Conservation (phyloP, 2,797 vertebrate genomes). For the Scleropages formosus region DNA sequence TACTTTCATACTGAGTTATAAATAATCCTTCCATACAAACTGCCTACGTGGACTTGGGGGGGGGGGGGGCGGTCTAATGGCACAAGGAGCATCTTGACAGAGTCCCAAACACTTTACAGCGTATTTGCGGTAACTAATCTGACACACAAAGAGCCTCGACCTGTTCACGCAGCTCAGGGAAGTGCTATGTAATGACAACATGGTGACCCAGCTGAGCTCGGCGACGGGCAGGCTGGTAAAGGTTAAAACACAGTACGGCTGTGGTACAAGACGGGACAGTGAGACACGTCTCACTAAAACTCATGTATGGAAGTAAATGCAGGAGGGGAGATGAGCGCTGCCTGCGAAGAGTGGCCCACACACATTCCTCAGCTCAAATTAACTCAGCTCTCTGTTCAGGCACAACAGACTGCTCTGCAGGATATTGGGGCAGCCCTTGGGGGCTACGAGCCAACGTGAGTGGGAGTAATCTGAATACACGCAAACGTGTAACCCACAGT, state of each 20-base stretch:
- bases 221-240: too few relatives aligned
- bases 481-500: too few relatives aligned
- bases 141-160: not conserved
- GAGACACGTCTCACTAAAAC: too few relatives aligned
- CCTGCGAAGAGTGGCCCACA: not conserved
- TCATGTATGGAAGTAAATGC: too few relatives aligned
- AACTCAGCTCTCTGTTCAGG: not conserved
- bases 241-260: too few relatives aligned
- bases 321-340: not conserved
- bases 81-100: not conserved
- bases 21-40: not conserved
- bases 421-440: too few relatives aligned
- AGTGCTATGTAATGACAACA: conserved; percentile 37
- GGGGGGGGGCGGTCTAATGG: not conserved
- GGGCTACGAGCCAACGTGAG: too few relatives aligned
- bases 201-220: conserved; percentile 32
- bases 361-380: not conserved
- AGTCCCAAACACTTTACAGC: not conserved
- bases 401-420: too few relatives aligned
- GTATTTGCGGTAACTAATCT: not conserved
- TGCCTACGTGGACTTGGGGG: not conserved
- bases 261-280: too few relatives aligned
- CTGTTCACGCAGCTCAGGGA: not conserved
- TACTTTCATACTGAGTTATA: too few relatives aligned
- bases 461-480: too few relatives aligned